phyloP scores from a whole-genome alignment of 2,888 invertebrate species.

The Troides oblongomaculatus region DNA sequence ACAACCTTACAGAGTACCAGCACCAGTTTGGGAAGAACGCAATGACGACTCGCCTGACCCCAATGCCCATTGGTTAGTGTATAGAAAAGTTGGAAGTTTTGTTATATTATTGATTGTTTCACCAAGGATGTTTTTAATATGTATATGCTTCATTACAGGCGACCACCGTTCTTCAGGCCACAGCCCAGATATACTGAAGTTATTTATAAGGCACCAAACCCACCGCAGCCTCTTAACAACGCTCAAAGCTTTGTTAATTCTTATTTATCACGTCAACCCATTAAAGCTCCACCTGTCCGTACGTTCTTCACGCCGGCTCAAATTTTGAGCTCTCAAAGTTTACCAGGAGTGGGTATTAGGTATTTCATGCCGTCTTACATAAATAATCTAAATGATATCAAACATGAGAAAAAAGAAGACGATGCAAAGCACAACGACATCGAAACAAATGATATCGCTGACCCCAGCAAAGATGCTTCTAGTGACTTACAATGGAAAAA shows the following conservation, averaged over 20 bases:
- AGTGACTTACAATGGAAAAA: constrained; percentile 65
- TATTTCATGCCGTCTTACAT: constrained; percentile 64
- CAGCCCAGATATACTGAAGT: constrained; percentile 68
- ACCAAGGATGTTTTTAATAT: not conserved
- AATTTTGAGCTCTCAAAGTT: constrained; percentile 60
- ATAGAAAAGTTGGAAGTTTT: not conserved
- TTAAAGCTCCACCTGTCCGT: constrained; percentile 43
- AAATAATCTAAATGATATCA: constrained; percentile 43
- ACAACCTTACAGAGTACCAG: constrained; percentile 78
- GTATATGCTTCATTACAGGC: constrained; percentile 47
- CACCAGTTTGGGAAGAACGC: constrained; percentile 82
- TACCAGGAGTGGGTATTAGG: constrained; percentile 66
- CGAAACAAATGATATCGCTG: constrained; percentile 55
- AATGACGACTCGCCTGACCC: constrained; percentile 81
- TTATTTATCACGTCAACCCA: constrained; percentile 54
- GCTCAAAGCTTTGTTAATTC: constrained; percentile 70
- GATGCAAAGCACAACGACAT: constrained; percentile 63
- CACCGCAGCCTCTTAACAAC: constrained; percentile 52
- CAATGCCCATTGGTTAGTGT: constrained; percentile 78
- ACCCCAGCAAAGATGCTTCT: constrained; percentile 45
- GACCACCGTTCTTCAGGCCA: constrained; percentile 65
- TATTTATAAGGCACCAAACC: constrained; percentile 46
- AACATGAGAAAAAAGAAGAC: constrained; percentile 51
- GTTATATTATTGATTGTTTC: not conserved
- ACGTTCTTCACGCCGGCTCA: constrained; percentile 57